phyloP scores from a whole-genome alignment of 2,888 invertebrate genomes.

The Petrolisthes cinctipes region DNA sequence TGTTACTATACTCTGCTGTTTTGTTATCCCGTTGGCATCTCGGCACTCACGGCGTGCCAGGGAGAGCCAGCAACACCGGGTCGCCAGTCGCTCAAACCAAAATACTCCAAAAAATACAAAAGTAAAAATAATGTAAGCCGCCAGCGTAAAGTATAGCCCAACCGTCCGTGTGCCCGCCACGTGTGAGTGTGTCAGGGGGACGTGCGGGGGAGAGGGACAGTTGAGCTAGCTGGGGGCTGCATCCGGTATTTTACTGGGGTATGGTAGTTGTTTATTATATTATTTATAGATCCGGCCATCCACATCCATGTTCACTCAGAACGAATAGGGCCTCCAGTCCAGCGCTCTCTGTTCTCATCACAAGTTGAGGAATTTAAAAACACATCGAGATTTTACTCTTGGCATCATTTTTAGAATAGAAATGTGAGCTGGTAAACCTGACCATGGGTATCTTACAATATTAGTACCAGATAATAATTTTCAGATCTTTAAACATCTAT shows the following conservation, averaged over 20 bases:
- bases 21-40: conserved; percentile 11
- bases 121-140: conserved; percentile 12
- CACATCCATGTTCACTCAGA: neutral
- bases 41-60: neutral
- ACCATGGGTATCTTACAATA: too few species aligned
- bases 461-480: too few species aligned
- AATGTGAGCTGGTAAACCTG: too few species aligned
- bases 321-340: too few species aligned
- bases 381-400: too few species aligned
- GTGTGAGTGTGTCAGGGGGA: conserved; percentile 4
- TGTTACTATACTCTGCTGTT: conserved; percentile 8
- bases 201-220: conserved; percentile 18
- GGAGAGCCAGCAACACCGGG: conserved; percentile 1
- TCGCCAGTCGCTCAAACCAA: conserved; percentile 34
- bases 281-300: neutral
- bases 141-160: conserved; percentile 30
- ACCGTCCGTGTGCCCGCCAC: conserved; percentile 19
- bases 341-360: too few species aligned
- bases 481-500: too few species aligned
- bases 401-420: too few species aligned
- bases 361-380: too few species aligned
- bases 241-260: conserved; percentile 10
- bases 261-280: neutral
- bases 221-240: conserved; percentile 27
- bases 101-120: conserved; percentile 3